Percentiles rank a stretch among this genome's conserved stretches.
Evolutionary conservation across 2,888 invertebrate species (phyloP).

Genomic region (Latrodectus hesperus): DNA sequence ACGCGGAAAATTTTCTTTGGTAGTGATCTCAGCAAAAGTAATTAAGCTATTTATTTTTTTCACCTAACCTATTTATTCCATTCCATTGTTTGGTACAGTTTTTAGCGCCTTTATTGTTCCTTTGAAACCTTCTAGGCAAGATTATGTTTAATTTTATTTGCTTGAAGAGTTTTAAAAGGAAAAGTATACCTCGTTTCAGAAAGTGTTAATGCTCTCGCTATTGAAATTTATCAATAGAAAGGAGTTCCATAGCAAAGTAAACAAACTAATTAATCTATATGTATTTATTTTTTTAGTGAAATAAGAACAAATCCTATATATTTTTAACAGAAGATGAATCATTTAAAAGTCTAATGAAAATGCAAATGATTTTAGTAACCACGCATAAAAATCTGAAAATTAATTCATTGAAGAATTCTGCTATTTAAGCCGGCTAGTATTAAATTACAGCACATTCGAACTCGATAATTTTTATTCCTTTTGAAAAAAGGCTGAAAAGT

Average conservation of each 20-base stretch:
- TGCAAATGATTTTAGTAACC: too few species aligned
- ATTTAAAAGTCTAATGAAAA: too few species aligned
- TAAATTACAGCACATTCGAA: too few species aligned
- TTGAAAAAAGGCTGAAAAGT: too few species aligned
- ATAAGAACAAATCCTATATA: neutral
- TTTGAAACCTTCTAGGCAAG: slow-evolving; percentile 4
- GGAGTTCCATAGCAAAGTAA: neutral
- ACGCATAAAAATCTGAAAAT: too few species aligned
- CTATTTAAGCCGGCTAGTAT: too few species aligned
- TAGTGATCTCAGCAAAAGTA: slow-evolving; percentile 11
- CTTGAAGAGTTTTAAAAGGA: slow-evolving; percentile 17
- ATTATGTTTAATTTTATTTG: slow-evolving; percentile 1
- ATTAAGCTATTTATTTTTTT: slow-evolving; percentile 46
- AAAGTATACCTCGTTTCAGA: neutral
- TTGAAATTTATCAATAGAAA: neutral
- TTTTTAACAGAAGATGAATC: neutral
- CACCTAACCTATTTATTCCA: slow-evolving; percentile 44
- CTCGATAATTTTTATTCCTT: too few species aligned
- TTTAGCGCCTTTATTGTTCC: slow-evolving; percentile 18
- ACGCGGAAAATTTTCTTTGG: too few species aligned
- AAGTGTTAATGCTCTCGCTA: neutral
- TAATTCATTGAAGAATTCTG: too few species aligned
- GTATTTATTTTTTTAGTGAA: neutral
- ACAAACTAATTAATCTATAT: neutral
- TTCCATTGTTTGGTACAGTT: slow-evolving; percentile 22